Percentiles rank a stretch among this genome's conserved stretches.
phyloP scores from a whole-genome alignment of 2,113 vertebrate species.

The Clupea harengus region DNA sequence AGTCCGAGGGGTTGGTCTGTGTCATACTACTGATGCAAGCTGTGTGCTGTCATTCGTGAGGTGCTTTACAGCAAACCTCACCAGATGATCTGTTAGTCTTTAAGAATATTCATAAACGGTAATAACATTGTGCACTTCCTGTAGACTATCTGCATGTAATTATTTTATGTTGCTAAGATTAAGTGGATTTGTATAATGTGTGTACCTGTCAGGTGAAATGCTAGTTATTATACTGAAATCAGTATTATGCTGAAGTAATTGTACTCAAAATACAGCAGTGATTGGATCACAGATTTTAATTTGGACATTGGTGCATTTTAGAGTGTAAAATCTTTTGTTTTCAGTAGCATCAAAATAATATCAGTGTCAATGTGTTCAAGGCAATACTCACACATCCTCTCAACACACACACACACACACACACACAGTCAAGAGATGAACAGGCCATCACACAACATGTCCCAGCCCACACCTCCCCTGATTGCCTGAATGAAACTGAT shows the following conservation, averaged over 20 bases:
- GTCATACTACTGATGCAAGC: background rate
- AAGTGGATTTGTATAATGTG: no score
- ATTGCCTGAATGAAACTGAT: constrained; percentile 16
- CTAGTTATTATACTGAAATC: background rate
- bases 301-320: background rate
- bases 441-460: background rate
- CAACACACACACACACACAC: background rate
- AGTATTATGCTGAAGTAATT: background rate
- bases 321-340: background rate
- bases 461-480: background rate
- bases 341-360: background rate
- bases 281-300: background rate
- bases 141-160: no score
- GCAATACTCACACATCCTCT: background rate
- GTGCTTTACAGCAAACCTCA: background rate
- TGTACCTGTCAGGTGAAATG: background rate
- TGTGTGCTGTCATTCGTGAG: background rate
- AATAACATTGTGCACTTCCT: no score
- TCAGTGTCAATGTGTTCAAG: background rate
- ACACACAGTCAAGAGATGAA: background rate
- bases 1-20: no score
- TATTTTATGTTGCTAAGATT: background rate
- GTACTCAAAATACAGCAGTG: background rate
- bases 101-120: background rate
- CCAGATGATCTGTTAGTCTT: background rate